These are phyloP conservation scores for Burhinus oedicnemus DNA, from an alignment of 2,113 vertebrate genomes.

Conservation along the genomic window DNA sequence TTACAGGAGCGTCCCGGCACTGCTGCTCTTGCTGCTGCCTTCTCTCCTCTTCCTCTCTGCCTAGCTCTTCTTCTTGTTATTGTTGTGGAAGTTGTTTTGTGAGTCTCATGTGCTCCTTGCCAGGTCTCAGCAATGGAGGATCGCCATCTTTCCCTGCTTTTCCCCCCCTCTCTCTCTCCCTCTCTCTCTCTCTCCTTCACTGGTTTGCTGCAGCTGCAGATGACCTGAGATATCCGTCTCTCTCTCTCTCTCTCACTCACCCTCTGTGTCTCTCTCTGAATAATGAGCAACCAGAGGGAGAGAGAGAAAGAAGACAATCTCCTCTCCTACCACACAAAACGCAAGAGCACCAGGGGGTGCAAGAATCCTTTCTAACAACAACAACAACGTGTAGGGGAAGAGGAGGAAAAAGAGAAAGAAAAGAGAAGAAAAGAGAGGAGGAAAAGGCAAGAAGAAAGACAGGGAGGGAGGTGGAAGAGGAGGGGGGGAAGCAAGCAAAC, in stretches of 20 bases:
- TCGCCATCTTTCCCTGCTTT: conserved; percentile 98
- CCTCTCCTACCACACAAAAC: conserved; percentile 90
- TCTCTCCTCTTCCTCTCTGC: conserved; percentile 73
- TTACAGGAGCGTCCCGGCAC: conserved; percentile 82
- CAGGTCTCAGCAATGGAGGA: conserved; percentile 96
- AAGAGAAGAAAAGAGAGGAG: conserved; percentile 49
- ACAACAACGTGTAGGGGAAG: conserved; percentile 76
- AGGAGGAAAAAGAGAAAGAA: conserved; percentile 57
- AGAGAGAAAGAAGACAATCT: conserved; percentile 99
- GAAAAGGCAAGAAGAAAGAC: conserved; percentile 59
- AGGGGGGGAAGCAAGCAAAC: conserved; percentile 23
- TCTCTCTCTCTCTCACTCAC: conserved; percentile 91
- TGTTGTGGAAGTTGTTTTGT: conserved; percentile 88
- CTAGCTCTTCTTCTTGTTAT: conserved; percentile 80
- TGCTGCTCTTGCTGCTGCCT: conserved; percentile 76
- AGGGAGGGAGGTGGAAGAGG: conserved; percentile 56
- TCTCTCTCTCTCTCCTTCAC: conserved; percentile 77
- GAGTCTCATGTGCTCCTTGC: conserved; percentile 91
- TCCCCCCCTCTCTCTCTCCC: conserved; percentile 52
- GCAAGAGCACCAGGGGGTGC: conserved; percentile 99
- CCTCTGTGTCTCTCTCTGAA: conserved; percentile 95
- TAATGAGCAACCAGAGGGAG: conserved; percentile 99
- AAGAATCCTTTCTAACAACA: conserved; percentile 90
- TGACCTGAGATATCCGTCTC: conserved; percentile 99
- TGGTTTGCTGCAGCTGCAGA: conserved; percentile 95